Base-by-base conservation (phyloP, 2,888 invertebrate species). In the Morpho deidamia region DNA sequence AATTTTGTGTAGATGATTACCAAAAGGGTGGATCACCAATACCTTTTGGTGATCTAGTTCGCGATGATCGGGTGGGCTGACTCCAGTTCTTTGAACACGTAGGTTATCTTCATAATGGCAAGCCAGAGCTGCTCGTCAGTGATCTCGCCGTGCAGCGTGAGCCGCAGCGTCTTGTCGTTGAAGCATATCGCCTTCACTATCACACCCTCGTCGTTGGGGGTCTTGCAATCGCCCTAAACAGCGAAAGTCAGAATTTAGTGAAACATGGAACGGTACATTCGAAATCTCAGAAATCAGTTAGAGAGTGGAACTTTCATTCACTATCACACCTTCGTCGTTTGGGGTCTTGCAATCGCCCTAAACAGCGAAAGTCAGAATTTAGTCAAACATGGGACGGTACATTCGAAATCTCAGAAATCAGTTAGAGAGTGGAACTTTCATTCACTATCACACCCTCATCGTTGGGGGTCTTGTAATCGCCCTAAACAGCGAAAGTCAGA, bases 91-190 rank as follows among this genome's bases (percentile, higher is more conserved):
- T 84, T 90, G 56, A 95, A 92, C 11, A 95, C 94, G 61, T 91
- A 92, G 0, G 81, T 82, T 53, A 96, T 85, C 83, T 96, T 96
- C 73, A 91, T 91, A 64, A 95, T 93, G 53, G 93, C 93, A 53
- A 92, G 87, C 70, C 92, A 88, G 7, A 94, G 84, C 65, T 93
- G 92, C 60, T 92, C 91, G 63, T 94, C 93, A 1, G 87, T 86
- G 43, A 96, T 92, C 71, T 95, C 94, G 64, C 92, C 91, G 75
- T 95, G 94, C 4, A 94, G 72, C 8, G 95, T 95, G 58, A 96
- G 83, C 45, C 97, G 89, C 1, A 94, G 83, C 14, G 91, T 91
- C 45, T 90, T 87, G 55, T 87, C 79, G 59, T 92, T 91, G 63
- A 94, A 85, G 4, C 91, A 89, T 45, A 92, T 82, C 37, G 91